Conservation (phyloP, 1,140 invertebrate genomes). For the Eulimnadia texana region DNA sequence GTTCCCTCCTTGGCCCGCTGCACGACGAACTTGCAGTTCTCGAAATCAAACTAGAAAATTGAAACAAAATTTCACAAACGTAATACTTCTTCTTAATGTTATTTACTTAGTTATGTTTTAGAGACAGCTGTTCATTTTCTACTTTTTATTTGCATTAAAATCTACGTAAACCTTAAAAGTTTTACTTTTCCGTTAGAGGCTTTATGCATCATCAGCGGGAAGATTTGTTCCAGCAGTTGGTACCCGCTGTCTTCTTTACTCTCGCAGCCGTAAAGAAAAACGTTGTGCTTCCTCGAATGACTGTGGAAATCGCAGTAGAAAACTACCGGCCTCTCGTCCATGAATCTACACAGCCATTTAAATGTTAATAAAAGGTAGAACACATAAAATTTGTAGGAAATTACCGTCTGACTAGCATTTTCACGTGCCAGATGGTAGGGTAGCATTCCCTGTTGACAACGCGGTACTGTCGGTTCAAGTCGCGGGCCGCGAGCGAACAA, state of each 20-base stretch:
- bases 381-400: background rate
- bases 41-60: conserved; percentile 69
- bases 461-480: conserved; percentile 75
- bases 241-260: conserved; percentile 56
- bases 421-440: conserved; percentile 88
- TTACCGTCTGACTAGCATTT: conserved; percentile 51
- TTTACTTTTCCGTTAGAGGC: conserved; percentile 76
- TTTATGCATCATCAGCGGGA: conserved; percentile 82
- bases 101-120: too few relatives aligned
- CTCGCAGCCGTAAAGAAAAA: conserved; percentile 93
- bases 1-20: conserved; percentile 87
- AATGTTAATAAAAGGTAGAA: background rate
- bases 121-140: too few relatives aligned
- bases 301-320: conserved; percentile 93
- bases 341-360: conserved; percentile 45
- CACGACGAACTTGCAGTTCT: conserved; percentile 83
- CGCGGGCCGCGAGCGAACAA: conserved; percentile 72
- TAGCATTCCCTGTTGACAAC: conserved; percentile 67
- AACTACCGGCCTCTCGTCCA: conserved; percentile 80
- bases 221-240: conserved; percentile 66
- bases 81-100: too few relatives aligned
- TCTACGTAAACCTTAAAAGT: too few relatives aligned
- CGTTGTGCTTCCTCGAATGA: conserved; percentile 84
- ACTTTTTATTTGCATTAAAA: too few relatives aligned
- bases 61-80: conserved; percentile 7